phyloP scores from a whole-genome alignment of 2,113 vertebrate genomes.

The Ailurus styani region DNA sequence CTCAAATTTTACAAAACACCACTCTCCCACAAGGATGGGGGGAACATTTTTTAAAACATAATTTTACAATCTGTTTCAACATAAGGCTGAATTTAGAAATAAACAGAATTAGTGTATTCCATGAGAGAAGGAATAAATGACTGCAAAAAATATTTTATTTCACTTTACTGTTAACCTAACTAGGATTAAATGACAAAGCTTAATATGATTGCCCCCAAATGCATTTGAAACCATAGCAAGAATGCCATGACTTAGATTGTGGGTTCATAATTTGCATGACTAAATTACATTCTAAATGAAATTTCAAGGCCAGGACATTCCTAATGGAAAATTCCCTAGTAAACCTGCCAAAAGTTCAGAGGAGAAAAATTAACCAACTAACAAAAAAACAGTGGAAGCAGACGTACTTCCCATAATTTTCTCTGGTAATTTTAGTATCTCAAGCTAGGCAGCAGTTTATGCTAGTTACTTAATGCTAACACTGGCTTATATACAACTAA shows the following conservation, averaged over 20 bases:
- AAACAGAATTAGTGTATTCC: not conserved
- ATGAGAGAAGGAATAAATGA: not conserved
- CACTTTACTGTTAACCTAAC: not conserved
- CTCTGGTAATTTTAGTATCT: not conserved
- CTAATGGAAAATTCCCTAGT: slow-evolving; percentile 22
- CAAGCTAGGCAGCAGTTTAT: not conserved
- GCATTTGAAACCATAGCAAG: not conserved
- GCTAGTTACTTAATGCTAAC: not conserved
- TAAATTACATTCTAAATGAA: slow-evolving; percentile 18
- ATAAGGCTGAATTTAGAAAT: slow-evolving; percentile 22
- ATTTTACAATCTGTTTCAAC: slow-evolving; percentile 32
- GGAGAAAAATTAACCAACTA: slow-evolving; percentile 7
- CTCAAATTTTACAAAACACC: not conserved
- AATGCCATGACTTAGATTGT: not conserved
- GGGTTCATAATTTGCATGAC: not conserved
- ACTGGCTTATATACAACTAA: not conserved
- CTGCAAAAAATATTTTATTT: slow-evolving; percentile 26
- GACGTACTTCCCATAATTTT: not conserved
- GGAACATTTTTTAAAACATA: not conserved
- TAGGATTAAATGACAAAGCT: slow-evolving; percentile 21
- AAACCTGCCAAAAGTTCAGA: slow-evolving; percentile 7
- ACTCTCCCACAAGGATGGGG: not conserved
- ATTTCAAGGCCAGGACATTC: slow-evolving; percentile 16
- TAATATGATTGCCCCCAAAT: not conserved
- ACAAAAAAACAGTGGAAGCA: not conserved